Percentiles rank a stretch among this genome's conserved stretches.
Conservation (phyloP, 2,797 vertebrate species). For the Lithobates sylvaticus region DNA sequence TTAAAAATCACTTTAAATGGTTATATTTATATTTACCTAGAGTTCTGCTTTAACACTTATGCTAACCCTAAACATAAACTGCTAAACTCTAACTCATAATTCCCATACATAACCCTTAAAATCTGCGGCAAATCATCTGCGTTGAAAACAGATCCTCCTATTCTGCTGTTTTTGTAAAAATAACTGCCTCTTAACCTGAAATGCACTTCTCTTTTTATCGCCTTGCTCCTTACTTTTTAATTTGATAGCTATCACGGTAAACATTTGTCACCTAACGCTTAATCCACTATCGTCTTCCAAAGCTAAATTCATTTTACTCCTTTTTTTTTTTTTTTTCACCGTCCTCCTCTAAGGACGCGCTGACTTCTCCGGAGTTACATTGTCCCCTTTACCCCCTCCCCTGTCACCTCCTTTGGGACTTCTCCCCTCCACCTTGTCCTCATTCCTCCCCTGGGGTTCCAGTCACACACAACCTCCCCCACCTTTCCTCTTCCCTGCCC, state of each 20-base stretch:
- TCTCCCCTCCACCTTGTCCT: slow-evolving; percentile 58
- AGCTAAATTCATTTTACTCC: neutral
- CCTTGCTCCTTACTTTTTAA: slow-evolving; percentile 22
- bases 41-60: too few species aligned
- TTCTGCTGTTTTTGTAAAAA: neutral
- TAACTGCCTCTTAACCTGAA: neutral
- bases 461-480: slow-evolving; percentile 66
- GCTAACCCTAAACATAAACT: too few species aligned
- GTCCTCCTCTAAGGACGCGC: neutral
- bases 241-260: slow-evolving; percentile 1
- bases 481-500: slow-evolving; percentile 65
- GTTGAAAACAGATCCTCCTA: too few species aligned
- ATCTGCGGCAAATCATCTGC: too few species aligned
- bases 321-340: neutral
- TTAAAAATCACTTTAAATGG: too few species aligned
- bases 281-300: slow-evolving; percentile 5
- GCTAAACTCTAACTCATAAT: too few species aligned
- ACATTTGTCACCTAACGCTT: slow-evolving; percentile 13
- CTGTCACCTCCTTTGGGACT: slow-evolving; percentile 59
- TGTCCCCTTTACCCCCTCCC: slow-evolving; percentile 68
- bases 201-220: slow-evolving; percentile 64
- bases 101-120: too few species aligned
- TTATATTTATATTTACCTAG: too few species aligned
- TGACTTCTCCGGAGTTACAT: slow-evolving; percentile 43
- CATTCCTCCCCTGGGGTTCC: slow-evolving; percentile 47